phyloP scores from a whole-genome alignment of 2,113 vertebrate species.

The Trochalopteron elliotii region DNA sequence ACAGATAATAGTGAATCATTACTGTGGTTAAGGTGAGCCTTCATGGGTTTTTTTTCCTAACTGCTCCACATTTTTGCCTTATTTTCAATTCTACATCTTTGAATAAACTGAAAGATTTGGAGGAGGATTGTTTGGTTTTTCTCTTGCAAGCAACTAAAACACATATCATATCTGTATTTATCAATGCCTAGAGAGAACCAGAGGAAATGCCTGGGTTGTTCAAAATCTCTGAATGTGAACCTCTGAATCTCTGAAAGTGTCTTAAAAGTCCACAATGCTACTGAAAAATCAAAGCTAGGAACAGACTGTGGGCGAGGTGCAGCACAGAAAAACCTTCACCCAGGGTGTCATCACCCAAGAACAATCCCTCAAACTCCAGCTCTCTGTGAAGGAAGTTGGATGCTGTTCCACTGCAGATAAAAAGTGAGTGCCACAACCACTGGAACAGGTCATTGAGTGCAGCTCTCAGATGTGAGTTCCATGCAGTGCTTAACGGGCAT shows the following conservation, averaged over 20 bases:
- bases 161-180: not conserved
- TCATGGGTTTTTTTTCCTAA: not conserved
- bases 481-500: not conserved
- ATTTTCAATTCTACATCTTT: not conserved
- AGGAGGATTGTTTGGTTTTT: not conserved
- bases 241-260: not conserved
- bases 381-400: not conserved
- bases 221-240: not conserved
- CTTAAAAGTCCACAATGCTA: not conserved
- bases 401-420: not conserved
- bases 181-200: not conserved
- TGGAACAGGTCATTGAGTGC: not conserved
- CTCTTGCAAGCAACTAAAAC: not conserved
- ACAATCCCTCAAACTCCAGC: not conserved
- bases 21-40: rapidly evolving
- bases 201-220: not conserved
- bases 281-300: not conserved
- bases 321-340: not conserved
- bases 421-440: not conserved
- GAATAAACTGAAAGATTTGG: not conserved
- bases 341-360: not conserved
- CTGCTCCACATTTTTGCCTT: not conserved
- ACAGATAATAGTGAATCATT: not conserved
- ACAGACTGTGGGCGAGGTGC: not conserved
- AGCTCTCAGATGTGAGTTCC: not conserved